A percentile compares a stretch with the other conserved stretches of the same genome.
These are phyloP conservation scores for Malurus elegans DNA, from an alignment of 2,113 vertebrate genomes.

Conservation along the genomic window DNA sequence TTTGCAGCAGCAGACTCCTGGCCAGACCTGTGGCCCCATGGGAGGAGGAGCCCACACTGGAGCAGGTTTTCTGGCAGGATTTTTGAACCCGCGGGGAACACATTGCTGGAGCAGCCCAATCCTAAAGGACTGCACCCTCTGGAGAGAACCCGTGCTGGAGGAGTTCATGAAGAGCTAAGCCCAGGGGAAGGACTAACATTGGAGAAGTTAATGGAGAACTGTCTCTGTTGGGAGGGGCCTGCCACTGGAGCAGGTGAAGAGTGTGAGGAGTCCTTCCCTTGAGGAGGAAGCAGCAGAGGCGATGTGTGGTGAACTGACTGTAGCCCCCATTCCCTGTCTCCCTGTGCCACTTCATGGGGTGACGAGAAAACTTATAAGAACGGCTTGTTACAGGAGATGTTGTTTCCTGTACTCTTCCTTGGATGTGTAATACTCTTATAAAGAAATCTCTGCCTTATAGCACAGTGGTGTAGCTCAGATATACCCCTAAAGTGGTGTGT, in stretches of 20 bases:
- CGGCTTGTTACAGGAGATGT: background rate
- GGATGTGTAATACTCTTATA: background rate
- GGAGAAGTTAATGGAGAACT: background rate
- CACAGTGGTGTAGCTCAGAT: background rate
- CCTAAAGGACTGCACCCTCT: background rate
- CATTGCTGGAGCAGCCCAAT: background rate
- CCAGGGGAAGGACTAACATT: background rate
- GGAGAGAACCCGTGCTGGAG: background rate
- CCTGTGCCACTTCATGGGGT: background rate
- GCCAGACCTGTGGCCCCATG: too few species aligned
- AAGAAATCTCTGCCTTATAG: background rate
- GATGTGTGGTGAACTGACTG: background rate
- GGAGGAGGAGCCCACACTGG: background rate
- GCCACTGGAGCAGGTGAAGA: background rate
- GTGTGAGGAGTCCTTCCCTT: background rate
- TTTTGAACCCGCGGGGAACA: accelerated
- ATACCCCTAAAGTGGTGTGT: background rate
- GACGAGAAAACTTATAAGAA: background rate
- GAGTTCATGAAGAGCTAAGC: background rate
- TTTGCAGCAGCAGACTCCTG: background rate
- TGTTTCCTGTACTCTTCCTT: background rate
- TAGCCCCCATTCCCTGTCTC: background rate
- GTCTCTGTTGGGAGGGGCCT: background rate
- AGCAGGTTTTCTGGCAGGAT: background rate
- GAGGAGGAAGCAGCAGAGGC: background rate